Base-by-base conservation (phyloP, 2,888 invertebrate genomes). In the Melieria omissa region DNA sequence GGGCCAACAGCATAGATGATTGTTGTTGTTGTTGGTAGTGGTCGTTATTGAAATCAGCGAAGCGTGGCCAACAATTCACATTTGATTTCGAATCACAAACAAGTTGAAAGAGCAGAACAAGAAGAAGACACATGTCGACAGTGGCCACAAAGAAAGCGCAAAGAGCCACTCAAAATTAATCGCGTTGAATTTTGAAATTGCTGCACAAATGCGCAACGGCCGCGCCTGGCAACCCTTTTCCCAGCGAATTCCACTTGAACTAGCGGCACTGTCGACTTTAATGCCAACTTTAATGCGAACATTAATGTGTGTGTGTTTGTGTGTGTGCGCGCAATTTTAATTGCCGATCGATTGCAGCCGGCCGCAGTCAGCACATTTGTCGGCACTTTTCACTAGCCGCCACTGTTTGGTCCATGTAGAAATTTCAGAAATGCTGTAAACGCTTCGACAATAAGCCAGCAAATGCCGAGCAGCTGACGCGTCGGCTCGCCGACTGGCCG, bases 361-460 rank as follows among this genome's bases (percentile, higher is more conserved):
- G 29, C 2, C 2, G 29, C 29, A 2, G 29, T 29, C 29, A 29
- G 29, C 29, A 29, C 29, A 29, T 29, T 29, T 29, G 29, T 29
- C 29, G 29, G 29, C 29, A 29, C 29, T 29, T 29, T 29, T 29
- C 29, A 29, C 29, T 29, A 29, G 29, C 29, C 29, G 29, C 29
- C 29, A 29, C 29, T 29, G 29, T 29, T 29, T 29, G 29, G 29
- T 29, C 29, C 29, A 29, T 29, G 29, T 29, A 29, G 29, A 67
- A 60, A 67, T 67, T 67, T 67, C 67, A 44, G 45, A 67, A 67
- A 67, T 67, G 67, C 52, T 67, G 67, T 67, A 61, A 67, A 67
- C 52, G 67, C 60, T 67, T 58, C 29, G 29, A 29, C 29, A 29
- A 29, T 29, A 29, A 29, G 29, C 29, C 29, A 29, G 29, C 29